Evolutionary conservation across 2,113 vertebrate species (phyloP).

Genomic region (Aythya baeri): DNA sequence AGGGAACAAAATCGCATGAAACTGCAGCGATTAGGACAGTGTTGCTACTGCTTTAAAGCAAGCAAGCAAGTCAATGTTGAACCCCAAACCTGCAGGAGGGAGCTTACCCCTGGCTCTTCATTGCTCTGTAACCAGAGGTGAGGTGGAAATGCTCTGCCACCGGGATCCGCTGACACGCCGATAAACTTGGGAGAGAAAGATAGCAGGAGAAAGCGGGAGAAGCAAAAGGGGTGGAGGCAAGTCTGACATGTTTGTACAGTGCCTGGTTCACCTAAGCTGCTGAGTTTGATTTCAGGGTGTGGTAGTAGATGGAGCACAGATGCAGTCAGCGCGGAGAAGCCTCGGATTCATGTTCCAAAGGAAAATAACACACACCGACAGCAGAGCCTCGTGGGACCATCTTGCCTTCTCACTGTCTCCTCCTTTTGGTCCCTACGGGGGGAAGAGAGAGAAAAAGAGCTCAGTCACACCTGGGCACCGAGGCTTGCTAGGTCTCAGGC

Average conservation of each 20-base stretch:
- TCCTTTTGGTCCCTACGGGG: background rate
- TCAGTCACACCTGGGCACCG: background rate
- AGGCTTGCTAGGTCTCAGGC: background rate
- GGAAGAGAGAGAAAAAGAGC: background rate
- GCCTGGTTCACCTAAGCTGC: slow-evolving; percentile 72
- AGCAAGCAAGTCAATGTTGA: background rate
- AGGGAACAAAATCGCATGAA: background rate
- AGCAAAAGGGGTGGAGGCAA: slow-evolving; percentile 59
- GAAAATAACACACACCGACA: background rate
- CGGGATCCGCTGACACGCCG: background rate
- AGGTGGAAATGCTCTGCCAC: background rate
- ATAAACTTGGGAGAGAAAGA: background rate
- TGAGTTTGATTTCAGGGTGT: slow-evolving; percentile 82
- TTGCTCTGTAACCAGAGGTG: background rate
- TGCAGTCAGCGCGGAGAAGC: background rate
- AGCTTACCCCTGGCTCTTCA: slow-evolving; percentile 46
- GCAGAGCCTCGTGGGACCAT: background rate
- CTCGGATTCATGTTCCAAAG: background rate
- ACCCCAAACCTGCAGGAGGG: background rate
- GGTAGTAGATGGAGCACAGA: slow-evolving; percentile 72
- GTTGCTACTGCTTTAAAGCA: background rate
- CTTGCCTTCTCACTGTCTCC: background rate
- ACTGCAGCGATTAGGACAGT: background rate
- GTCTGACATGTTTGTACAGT: slow-evolving; percentile 73
- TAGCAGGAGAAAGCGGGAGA: slow-evolving; percentile 47